Evolutionary conservation across 2,113 vertebrate species (phyloP).

Genomic region (Sus scrofa): T2T-Sscrofa CM000826.6:22003501-22004000

Average conservation of each 20-base stretch:
- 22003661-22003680: not conserved
- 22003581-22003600: not conserved
- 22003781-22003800: not conserved
- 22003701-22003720: not conserved
- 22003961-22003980: not conserved
- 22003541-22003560: rapidly evolving
- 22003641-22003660: not conserved
- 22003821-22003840: not conserved
- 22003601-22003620: not conserved
- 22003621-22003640: not conserved
- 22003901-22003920: not conserved
- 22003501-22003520: no score
- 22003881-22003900: not conserved
- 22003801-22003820: not conserved
- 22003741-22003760: not conserved
- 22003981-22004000: not conserved
- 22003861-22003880: not conserved
- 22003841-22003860: not conserved
- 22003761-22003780: not conserved
- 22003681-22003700: not conserved
- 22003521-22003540: no score
- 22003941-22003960: not conserved
- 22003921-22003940: not conserved
- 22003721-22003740: not conserved
- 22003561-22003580: not conserved